Evolutionary conservation across 1,140 invertebrate genomes (phyloP).

Genomic region (Orussus abietinus): DNA sequence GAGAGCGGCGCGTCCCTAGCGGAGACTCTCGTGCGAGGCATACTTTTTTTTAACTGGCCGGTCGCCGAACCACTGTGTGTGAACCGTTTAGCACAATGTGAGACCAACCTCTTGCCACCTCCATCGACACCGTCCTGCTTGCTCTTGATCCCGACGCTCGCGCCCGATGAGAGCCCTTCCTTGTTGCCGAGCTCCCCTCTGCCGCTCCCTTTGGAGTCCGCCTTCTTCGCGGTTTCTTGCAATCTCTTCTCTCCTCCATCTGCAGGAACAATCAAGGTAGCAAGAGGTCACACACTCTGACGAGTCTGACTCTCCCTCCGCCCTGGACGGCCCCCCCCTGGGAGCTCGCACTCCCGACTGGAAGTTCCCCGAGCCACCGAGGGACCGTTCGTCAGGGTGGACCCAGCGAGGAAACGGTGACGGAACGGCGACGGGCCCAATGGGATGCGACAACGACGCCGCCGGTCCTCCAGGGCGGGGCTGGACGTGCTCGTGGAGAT

Average conservation of each 20-base stretch:
- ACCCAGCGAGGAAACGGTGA: conserved; percentile 14
- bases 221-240: conserved; percentile 49
- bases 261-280: conserved; percentile 57
- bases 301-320: conserved; percentile 31
- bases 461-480: background rate
- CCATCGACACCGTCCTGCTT: conserved; percentile 49
- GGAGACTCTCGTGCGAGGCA: too few relatives aligned
- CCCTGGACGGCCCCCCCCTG: conserved; percentile 19
- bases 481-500: too few relatives aligned
- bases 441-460: background rate
- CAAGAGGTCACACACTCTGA: conserved; percentile 45
- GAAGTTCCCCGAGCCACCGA: conserved; percentile 8
- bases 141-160: conserved; percentile 45
- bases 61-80: conserved; percentile 27
- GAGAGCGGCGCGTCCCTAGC: conserved; percentile 24
- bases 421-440: conserved; percentile 6
- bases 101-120: conserved; percentile 55
- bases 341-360: conserved; percentile 11
- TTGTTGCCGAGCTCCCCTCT: conserved; percentile 46
- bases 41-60: conserved; percentile 30
- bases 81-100: conserved; percentile 51
- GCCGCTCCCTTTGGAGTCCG: conserved; percentile 47
- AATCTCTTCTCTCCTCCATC: conserved; percentile 53
- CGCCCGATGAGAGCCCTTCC: conserved; percentile 42
- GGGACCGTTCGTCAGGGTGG: too few relatives aligned